phyloP scores from a whole-genome alignment of 1,140 invertebrate genomes.

The Aphelinus certus region DNA sequence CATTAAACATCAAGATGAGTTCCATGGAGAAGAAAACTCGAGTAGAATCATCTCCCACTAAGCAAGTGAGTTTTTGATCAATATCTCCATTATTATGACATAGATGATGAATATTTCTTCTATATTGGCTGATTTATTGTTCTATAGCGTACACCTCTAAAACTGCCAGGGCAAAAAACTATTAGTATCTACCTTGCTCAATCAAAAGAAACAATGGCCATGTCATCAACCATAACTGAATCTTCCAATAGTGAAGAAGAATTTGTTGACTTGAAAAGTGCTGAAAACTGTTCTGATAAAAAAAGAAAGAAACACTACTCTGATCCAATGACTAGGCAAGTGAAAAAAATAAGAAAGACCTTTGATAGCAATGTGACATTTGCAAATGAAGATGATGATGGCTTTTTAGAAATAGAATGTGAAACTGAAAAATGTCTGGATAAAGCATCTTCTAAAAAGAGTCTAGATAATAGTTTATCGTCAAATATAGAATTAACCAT shows the following conservation, averaged over 20 bases:
- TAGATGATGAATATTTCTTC: too few species aligned
- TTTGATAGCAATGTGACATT: conserved; percentile 16
- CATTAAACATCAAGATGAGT: background rate
- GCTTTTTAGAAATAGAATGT: background rate
- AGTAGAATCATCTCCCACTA: conserved; percentile 1
- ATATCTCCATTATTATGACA: too few species aligned
- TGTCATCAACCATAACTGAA: background rate
- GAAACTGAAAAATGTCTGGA: conserved; percentile 5
- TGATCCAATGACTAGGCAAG: conserved; percentile 6
- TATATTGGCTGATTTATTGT: too few species aligned
- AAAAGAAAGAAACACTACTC: conserved; percentile 14
- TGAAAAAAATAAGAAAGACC: conserved; percentile 28
- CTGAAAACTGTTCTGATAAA: conserved; percentile 8
- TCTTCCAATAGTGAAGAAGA: conserved; percentile 20
- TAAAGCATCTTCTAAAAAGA: conserved; percentile 8
- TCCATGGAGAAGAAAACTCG: background rate
- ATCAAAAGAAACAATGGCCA: background rate
- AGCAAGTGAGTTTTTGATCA: background rate
- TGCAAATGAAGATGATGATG: conserved; percentile 6
- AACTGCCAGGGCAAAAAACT: conserved; percentile 21
- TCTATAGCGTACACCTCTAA: conserved; percentile 11
- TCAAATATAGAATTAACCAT: conserved; percentile 23
- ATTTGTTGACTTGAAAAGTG: background rate
- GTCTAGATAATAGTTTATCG: conserved; percentile 1
- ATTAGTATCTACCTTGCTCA: conserved; percentile 12